phyloP scores from a whole-genome alignment of 92 coral and sea anemone species.

The Paramuricea clavata region DNA sequence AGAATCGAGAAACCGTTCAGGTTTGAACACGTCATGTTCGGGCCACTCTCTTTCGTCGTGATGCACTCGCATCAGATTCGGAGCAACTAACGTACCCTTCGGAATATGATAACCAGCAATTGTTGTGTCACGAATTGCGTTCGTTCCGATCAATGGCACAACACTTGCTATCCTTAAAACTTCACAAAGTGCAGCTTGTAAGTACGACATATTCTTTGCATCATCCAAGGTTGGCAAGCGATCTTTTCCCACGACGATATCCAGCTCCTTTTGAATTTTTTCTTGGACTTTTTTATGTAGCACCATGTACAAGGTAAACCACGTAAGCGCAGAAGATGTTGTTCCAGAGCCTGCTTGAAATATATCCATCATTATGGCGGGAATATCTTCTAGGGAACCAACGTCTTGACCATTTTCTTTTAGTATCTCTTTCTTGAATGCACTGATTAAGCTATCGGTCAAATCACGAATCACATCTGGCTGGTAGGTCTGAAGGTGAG shows the following conservation, averaged over 20 bases:
- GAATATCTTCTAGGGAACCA: slow-evolving; percentile 1
- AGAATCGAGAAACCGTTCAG: slow-evolving; percentile 62
- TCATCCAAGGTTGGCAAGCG: slow-evolving; percentile 41
- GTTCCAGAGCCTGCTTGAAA: slow-evolving; percentile 48
- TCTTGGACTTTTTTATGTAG: slow-evolving; percentile 55
- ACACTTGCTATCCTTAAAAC: slow-evolving; percentile 42
- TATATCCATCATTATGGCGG: background rate
- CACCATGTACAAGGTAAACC: slow-evolving; percentile 53
- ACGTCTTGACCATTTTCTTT: background rate
- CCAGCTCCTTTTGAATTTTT: slow-evolving; percentile 57
- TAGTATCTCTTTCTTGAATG: background rate
- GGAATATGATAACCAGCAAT: too few relatives aligned
- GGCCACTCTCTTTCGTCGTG: slow-evolving; percentile 66
- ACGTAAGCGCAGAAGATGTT: slow-evolving; percentile 45
- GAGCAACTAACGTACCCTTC: slow-evolving; percentile 55
- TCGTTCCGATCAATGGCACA: slow-evolving; percentile 49
- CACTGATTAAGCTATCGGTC: slow-evolving; percentile 15
- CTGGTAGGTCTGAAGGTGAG: background rate
- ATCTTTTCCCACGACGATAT: slow-evolving; percentile 57
- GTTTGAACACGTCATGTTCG: slow-evolving; percentile 57
- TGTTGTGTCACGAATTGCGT: too few relatives aligned
- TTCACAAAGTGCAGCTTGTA: slow-evolving; percentile 59
- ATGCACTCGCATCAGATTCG: slow-evolving; percentile 66
- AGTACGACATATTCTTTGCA: background rate
- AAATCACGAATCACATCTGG: slow-evolving; percentile 16